Percentiles rank a stretch among this genome's conserved stretches.
Conservation (phyloP, 2,113 vertebrate species). For the Dendropsophus ebraccatus region DNA sequence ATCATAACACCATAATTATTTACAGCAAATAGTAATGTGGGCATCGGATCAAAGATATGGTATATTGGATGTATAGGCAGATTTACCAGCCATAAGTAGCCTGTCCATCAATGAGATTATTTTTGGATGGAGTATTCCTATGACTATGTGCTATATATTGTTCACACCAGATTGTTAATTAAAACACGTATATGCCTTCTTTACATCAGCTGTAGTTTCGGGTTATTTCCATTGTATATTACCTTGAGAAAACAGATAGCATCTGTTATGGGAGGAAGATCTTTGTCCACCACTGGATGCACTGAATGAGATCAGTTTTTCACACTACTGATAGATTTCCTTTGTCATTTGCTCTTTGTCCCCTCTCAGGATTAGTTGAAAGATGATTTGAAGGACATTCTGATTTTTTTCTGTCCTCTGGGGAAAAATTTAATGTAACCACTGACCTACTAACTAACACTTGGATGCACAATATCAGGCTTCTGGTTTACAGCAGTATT, state of each 20-base stretch:
- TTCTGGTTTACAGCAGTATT: not conserved
- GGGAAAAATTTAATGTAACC: slow-evolving; percentile 39
- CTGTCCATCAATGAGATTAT: no score
- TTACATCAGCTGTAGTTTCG: not conserved
- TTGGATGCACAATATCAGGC: slow-evolving; percentile 25
- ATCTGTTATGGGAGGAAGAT: not conserved
- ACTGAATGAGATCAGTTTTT: slow-evolving; percentile 22
- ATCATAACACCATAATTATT: no score
- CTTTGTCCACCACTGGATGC: not conserved
- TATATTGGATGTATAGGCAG: no score
- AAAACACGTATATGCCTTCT: no score
- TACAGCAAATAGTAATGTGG: no score
- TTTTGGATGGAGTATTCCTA: no score
- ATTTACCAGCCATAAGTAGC: no score
- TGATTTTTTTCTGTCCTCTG: slow-evolving; percentile 13
- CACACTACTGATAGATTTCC: slow-evolving; percentile 22
- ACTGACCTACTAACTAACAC: slow-evolving; percentile 48
- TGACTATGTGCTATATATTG: no score
- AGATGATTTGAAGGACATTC: slow-evolving; percentile 43
- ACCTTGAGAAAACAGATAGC: not conserved
- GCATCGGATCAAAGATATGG: no score
- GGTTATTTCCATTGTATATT: not conserved
- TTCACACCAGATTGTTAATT: no score
- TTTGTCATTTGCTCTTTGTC: slow-evolving; percentile 25
- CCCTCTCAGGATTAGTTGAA: slow-evolving; percentile 20